Evolutionary conservation across 35 echinoderm and acorn worm species (phyloP), one percentile per base, ranked within the genome.

Genomic region (Apostichopus californicus): DNA sequence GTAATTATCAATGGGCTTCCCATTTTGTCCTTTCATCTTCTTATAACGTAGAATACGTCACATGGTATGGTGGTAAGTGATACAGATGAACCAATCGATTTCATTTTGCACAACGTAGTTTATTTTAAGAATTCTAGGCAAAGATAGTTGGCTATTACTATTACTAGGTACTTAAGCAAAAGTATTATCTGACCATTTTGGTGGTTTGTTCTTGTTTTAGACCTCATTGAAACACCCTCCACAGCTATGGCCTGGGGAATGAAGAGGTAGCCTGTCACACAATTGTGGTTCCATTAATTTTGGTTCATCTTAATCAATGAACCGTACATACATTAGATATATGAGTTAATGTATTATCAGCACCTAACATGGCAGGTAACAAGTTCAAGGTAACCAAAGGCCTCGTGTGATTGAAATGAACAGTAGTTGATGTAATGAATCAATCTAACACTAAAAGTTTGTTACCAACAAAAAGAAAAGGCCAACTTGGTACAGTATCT

Each of bases 251-350:
- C 87, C 71, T 52, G 63, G 46, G 63, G 63, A 71, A 0, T 90
- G 87, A 90, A 90, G 87, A 90, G 87, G 87, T 90, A 90, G 87
- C 87, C 87, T 90, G 87, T 90, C 87, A 90, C 87, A 87, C 55
- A 26, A 81, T 87, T 87, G 84, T 86, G 82, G 46, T 87, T 87
- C 55, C 56, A n/a, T 23, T 80, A 80, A 28, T 54, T 28, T 54
- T 28, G 78, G 52, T 28, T 22, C 22, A 80, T 22, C 78, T 80
- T 54, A 18, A 80, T 80, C 22, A 12, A 4, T 80, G 78, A 28
- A 46, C 34, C 10, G 22, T 80, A 34, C 11, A 12, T 80, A 5
- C 52, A 80, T 12, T 80, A 23, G 78, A 54, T 80, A 28, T 80
- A 24, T 54, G 78, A 80, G 21, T 24, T 54, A 21, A 80, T 28